Conservation (phyloP, 2,113 vertebrate species). For the Dipodomys merriami region DNA sequence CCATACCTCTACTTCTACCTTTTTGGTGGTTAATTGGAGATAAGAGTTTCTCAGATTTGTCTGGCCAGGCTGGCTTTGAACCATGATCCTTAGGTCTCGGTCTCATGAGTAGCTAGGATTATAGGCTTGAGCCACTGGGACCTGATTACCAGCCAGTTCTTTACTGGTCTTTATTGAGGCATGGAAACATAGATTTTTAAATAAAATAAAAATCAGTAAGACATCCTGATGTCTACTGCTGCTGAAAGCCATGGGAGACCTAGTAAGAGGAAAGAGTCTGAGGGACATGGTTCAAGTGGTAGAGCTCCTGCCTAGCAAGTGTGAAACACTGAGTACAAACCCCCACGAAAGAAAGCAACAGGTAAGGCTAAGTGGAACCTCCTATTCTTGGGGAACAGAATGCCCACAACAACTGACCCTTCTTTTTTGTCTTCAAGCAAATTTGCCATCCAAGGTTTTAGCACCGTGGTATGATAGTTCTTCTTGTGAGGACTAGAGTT, state of each 20-base stretch:
- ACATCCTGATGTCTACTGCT: neutral
- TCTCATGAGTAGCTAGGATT: no score
- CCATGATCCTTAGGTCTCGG: no score
- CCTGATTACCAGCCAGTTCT: neutral
- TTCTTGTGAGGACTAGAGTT: neutral
- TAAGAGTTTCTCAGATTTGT: no score
- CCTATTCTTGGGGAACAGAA: no score
- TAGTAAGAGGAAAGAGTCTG: neutral
- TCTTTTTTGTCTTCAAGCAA: neutral
- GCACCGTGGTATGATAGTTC: neutral
- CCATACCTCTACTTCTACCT: no score
- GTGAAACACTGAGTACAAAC: no score
- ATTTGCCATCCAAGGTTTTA: neutral
- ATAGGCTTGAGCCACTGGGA: no score
- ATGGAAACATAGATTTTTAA: neutral
- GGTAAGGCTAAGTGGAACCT: no score
- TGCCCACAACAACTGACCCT: accelerated
- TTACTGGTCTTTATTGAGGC: neutral
- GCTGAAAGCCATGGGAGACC: neutral
- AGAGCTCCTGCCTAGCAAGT: no score
- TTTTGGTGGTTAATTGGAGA: no score
- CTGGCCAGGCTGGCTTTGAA: no score
- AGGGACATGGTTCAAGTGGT: neutral
- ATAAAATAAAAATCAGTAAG: neutral
- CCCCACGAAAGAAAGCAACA: no score